These are phyloP conservation scores for Actinia equina DNA, from an alignment of 64 coral and sea anemone genomes.

Conservation along the genomic window DNA sequence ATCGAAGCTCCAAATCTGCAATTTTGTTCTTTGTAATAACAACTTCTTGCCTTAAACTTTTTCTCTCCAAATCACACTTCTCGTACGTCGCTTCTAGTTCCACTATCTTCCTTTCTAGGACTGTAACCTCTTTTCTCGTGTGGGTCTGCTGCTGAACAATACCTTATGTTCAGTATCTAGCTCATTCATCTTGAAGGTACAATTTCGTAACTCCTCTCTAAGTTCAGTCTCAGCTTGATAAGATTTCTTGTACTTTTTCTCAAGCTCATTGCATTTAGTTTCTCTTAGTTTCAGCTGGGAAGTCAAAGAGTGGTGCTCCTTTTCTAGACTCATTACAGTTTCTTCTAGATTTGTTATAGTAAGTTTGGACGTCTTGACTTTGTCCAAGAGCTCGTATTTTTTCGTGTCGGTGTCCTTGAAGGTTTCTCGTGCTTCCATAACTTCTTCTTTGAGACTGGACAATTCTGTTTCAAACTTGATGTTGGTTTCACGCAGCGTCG, in stretches of 20 bases:
- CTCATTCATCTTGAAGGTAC: constrained; percentile 54
- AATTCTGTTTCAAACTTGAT: constrained; percentile 32
- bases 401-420: constrained; percentile 20
- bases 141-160: constrained; percentile 39
- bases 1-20: constrained; percentile 52
- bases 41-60: constrained; percentile 52
- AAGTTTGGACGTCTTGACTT: constrained; percentile 49
- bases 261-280: constrained; percentile 38
- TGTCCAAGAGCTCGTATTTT: constrained; percentile 26
- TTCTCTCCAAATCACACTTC: constrained; percentile 55
- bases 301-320: constrained; percentile 45
- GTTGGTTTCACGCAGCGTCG: constrained; percentile 28
- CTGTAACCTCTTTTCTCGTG: constrained; percentile 34
- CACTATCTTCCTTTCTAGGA: constrained; percentile 37
- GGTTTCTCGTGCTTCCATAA: constrained; percentile 25
- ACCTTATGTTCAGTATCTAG: constrained; percentile 54
- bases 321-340: constrained; percentile 29
- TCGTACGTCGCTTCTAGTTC: constrained; percentile 59
- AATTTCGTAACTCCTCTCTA: constrained; percentile 45
- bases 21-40: constrained; percentile 42
- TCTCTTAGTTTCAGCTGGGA: constrained; percentile 30
- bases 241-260: constrained; percentile 34
- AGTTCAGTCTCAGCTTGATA: constrained; percentile 53
- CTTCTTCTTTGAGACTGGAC: constrained; percentile 26
- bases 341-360: constrained; percentile 19